Base-by-base conservation (phyloP, 2,888 invertebrate genomes). In the Melieria crassipennis region DNA sequence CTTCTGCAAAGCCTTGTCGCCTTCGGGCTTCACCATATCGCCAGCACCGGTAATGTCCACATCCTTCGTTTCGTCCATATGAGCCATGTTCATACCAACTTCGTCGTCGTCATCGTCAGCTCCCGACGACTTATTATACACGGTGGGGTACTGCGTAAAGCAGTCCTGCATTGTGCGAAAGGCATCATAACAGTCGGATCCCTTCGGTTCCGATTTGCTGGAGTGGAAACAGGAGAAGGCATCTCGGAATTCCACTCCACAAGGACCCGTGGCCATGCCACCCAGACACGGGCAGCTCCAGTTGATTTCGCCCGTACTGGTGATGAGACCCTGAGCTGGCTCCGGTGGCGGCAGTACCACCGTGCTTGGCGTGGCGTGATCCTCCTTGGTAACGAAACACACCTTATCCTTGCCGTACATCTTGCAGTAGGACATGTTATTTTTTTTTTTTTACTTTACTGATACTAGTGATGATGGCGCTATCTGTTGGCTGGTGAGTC, bases 251-350 rank as follows among this genome's bases (percentile, higher is more conserved):
- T 96, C 93, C 11, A 93, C 90, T 1, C 97, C 98, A 85, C 98
- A 98, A 0, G 98, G 98, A 0, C 98, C 98, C 0, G 96, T 95
- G 5, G 97, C 96, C 95, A 98, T 97, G n/a, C 97, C 97, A 11
- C 98, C 98, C 50, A 98, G 89, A 85, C 98, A 98, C 0, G 98
- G 98, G 83, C 98, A 98, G 84, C 94, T 94, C 98, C 98, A 98
- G 88, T 98, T 98, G 77, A 98, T 96, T 74, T 93, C 91, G 5
- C 98, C 98, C 86, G 93, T 93, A 0, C 93, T 89, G 71, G 94
- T 88, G 77, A 98, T 92, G 11, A 97, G 88, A 9, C 97, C 97
- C 60, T 93, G 92, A 70, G 92, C 90, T 1, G 92, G 91, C 79
- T 92, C 93, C 0, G 92, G 90, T 79, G 91, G 91, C 0, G 94